phyloP scores from a whole-genome alignment of 2,888 invertebrate genomes.

The Helleia helle region DNA sequence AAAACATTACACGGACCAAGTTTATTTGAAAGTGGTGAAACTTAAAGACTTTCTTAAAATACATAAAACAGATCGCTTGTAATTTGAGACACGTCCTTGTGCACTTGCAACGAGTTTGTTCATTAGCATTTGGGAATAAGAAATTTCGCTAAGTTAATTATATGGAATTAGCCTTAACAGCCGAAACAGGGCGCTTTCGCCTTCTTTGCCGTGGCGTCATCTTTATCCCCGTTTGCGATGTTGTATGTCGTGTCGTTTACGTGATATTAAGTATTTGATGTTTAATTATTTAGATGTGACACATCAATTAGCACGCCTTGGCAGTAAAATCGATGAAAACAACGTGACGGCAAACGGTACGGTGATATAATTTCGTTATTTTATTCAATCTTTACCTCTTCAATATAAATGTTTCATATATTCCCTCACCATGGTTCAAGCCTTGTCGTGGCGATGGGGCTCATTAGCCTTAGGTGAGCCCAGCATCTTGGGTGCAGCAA shows the following conservation, averaged over 20 bases:
- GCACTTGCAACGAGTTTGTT: conserved; percentile 46
- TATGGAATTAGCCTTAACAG: conserved; percentile 20
- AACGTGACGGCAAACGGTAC: too few relatives aligned
- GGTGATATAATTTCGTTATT: too few relatives aligned
- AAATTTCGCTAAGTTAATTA: conserved; percentile 32
- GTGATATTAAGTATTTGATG: too few relatives aligned
- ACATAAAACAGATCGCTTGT: conserved; percentile 23
- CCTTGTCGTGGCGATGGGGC: too few relatives aligned
- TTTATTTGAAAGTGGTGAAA: conserved; percentile 1
- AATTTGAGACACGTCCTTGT: conserved; percentile 40
- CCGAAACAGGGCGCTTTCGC: conserved; percentile 13
- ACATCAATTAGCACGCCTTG: too few relatives aligned
- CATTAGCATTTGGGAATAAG: conserved; percentile 48
- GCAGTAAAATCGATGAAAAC: too few relatives aligned
- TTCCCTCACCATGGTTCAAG: too few relatives aligned
- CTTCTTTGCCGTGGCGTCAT: conserved; percentile 5
- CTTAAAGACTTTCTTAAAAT: conserved; percentile 7
- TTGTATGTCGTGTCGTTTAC: neutral
- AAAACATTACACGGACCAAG: neutral
- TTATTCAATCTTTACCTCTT: too few relatives aligned
- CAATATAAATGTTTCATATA: too few relatives aligned
- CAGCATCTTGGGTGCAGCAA: too few relatives aligned
- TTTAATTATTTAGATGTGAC: too few relatives aligned
- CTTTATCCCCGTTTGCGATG: neutral
- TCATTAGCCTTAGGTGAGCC: too few relatives aligned